phyloP scores from a whole-genome alignment of 2,113 vertebrate genomes.

The Pitta sordida region DNA sequence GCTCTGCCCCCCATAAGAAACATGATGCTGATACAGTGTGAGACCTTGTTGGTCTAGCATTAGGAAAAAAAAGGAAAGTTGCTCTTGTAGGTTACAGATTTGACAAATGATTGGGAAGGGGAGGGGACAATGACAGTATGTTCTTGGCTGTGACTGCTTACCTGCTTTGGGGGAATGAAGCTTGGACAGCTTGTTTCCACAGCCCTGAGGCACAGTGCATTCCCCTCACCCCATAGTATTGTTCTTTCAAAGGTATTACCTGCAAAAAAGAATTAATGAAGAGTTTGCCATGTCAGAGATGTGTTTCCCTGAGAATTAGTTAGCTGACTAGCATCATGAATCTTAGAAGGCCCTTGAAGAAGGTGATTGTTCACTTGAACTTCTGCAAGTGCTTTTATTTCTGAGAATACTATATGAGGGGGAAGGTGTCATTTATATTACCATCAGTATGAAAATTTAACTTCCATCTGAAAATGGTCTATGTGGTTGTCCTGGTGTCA shows the following conservation, averaged over 20 bases:
- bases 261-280: background rate
- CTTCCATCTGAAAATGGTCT: background rate
- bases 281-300: background rate
- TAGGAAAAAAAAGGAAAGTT: background rate
- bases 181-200: background rate
- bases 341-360: background rate
- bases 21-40: background rate
- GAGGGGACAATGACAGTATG: no score
- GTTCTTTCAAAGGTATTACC: background rate
- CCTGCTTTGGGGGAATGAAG: background rate
- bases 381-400: background rate
- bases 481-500: no score
- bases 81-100: background rate
- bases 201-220: background rate
- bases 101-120: background rate
- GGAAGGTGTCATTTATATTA: background rate
- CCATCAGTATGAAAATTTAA: background rate
- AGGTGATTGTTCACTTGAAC: background rate
- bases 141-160: fast-evolving
- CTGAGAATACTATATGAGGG: background rate
- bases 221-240: background rate
- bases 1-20: background rate
- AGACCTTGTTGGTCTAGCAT: background rate
- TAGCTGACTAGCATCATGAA: background rate
- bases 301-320: background rate